Evolutionary conservation across 2,797 vertebrate genomes (phyloP), one percentile per base, ranked within the genome.

Genomic region (Microctenopoma steveboyesi): DNA sequence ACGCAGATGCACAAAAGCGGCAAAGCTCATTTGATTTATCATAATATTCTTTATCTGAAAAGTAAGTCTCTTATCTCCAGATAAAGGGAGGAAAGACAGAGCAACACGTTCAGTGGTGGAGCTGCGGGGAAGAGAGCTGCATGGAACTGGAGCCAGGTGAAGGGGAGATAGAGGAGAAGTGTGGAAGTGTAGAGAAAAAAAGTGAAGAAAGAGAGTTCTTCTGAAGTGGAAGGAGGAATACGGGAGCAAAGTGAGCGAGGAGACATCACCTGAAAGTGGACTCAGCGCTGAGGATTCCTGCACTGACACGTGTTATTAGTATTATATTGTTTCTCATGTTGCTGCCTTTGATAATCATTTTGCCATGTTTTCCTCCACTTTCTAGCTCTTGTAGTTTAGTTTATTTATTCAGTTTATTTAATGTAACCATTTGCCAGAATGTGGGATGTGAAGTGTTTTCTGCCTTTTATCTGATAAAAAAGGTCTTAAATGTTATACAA

Each of bases 41-140:
- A 94, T 95, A 94, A 95, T 93, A 92, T 94, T 92, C 93, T 94
- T 94, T 93, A 94, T 95, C 92, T 95, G 91, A 95, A 95, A 94
- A 94, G 91, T 94, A 94, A 94, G 94, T 94, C 93, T 93, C 94
- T 95, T 93, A 94, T 91, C 91, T 92, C 85, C 86, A 92, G 93
- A 93, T 94, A 92, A 94, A 94, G 86, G 83, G 82, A 85, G 90
- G 87, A 93, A 92, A 92, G 90, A 78, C 84, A 56, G 78, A 85
- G 71, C 83, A 53, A 82, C 85, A 77, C 66, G 33, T 80, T 87
- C 81, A 89, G 86, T 86, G 73, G 60, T 39, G 65, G 57, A 76
- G 68, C 51, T 48, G 67, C 71, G 13, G 39, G 39, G 79, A 61
- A 66, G 69, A 64, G 79, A 48, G 53, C 78, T 35, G 61, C 9